Base-by-base conservation (phyloP, 2,888 invertebrate genomes). In the Temnothorax unifasciatus region DNA sequence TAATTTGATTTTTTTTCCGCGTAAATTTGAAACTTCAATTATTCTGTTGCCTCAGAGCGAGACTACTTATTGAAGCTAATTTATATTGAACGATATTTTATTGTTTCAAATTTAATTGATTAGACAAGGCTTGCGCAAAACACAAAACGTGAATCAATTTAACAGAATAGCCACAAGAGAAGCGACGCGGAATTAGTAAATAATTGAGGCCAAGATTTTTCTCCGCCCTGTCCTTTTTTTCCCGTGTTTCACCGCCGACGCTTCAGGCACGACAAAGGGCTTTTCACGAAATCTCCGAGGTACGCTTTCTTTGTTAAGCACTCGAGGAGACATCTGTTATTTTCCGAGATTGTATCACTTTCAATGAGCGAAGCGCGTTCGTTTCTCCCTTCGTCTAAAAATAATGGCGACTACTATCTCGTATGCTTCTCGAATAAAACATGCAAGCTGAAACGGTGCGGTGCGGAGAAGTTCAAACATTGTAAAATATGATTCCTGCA, bases 281-380 rank as follows among this genome's bases (percentile, higher is more conserved):
- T 86, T 89, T 85, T 86, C 90, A 74, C 84, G 85, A 88, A 90
- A 86, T 89, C 90, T 89, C 89, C 77, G 85, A 89, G 87, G 90
- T 88, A 89, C 87, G 85, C 87, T 86, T 87, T 90, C 89, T 90
- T 90, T 90, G 90, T 88, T 85, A 74, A 89, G 87, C 89, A 90
- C 90, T 90, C 86, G 87, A 87, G 84, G 87, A 85, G 89, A 90
- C 90, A 90, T 90, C 90, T 91, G 90, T 90, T 90, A 90, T 88
- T 90, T 91, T 88, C 89, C 84, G 87, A 90, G 91, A 90, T 90
- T 90, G 89, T 90, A 90, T 90, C 90, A 88, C 86, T 87, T 85
- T 86, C 91, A 86, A 86, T 84, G 88, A 88, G 84, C 76, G 74
- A 77, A 84, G 87, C 82, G 86, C 74, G 77, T 88, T 84, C 69